Conservation (phyloP, 2,113 vertebrate genomes). For the Neolamprologus falcicula region DNA sequence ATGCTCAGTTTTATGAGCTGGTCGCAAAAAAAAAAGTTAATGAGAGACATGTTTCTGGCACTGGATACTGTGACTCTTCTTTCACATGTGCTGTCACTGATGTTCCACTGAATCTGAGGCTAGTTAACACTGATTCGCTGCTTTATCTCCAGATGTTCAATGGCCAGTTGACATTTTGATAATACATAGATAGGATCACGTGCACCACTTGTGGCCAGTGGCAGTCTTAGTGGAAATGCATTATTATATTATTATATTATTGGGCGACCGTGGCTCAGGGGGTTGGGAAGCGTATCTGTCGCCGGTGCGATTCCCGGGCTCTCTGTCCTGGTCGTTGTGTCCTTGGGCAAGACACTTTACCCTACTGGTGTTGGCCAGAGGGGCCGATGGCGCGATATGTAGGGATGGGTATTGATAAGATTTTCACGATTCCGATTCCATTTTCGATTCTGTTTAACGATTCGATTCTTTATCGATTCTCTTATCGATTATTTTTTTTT, state of each 20-base stretch:
- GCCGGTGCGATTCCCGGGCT: too few species aligned
- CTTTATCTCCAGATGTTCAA: constrained; percentile 13
- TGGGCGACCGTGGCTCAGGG: too few species aligned
- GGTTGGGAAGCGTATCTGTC: too few species aligned
- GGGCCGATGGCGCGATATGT: too few species aligned
- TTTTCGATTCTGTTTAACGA: too few species aligned
- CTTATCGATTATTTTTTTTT: too few species aligned
- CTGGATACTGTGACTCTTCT: background rate
- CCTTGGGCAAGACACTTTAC: too few species aligned
- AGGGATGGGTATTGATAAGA: too few species aligned
- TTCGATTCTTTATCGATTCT: too few species aligned
- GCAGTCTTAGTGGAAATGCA: constrained; percentile 26
- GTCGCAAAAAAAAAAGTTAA: background rate
- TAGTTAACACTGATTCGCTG: constrained; percentile 50
- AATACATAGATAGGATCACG: constrained; percentile 16
- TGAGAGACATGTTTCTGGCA: background rate
- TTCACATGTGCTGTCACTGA: constrained; percentile 8
- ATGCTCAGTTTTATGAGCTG: background rate
- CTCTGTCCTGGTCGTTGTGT: too few species aligned
- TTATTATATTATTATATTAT: background rate
- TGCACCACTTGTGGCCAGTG: background rate
- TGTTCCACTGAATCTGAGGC: background rate
- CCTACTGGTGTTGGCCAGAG: too few species aligned
- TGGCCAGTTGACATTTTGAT: constrained; percentile 53
- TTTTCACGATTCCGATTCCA: too few species aligned